Evolutionary conservation across 2,113 vertebrate species (phyloP), one percentile per base, ranked within the genome.

Genomic region (Jacana jacana): DNA sequence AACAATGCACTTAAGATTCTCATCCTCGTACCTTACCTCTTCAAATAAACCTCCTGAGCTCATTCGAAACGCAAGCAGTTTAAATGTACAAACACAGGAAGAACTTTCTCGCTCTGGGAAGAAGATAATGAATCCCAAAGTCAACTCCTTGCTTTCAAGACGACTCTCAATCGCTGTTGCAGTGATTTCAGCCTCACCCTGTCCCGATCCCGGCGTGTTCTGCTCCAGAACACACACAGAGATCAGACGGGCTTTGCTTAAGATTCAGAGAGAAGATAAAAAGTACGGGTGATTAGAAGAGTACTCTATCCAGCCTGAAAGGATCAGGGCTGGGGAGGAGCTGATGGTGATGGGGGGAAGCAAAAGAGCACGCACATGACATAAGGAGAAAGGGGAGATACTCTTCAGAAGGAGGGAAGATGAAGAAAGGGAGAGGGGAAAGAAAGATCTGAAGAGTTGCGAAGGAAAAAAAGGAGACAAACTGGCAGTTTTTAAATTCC

Each of bases 191-290:
- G 86, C 44, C 58, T 95, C 91, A 73, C 64, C 83, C 68, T 76
- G 52, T 79, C 88, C 82, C 0, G 0, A 60, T 88, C 71, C 82
- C 57, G 81, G 68, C 5, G 2, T 8, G 52, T 88, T 94, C 80
- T 71, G 76, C 86, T 93, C 57, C 82, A 72, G 95, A 96, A 96
- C 95, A 94, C 95, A 96, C 95, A 92, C 30, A 66, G 48, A 96
- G 92, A 96, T 95, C 93, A 93, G 72, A 96, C 90, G 86, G 55
- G 39, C 39, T 87, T 49, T 81, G 73, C 92, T 72, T 52, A n/a
- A 91, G 93, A 93, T 96, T 81, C 64, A 88, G 65, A 83, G 79
- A 71, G 46, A 63, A 92, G 93, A 96, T 93, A 84, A 88, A 86
- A 91, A 88, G 33, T 48, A 81, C 0, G 1, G 6, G 44, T 86